Percentiles rank a stretch among this genome's conserved stretches.
Conservation (phyloP, 2,888 invertebrate genomes). For the Mythimna loreyi region DNA sequence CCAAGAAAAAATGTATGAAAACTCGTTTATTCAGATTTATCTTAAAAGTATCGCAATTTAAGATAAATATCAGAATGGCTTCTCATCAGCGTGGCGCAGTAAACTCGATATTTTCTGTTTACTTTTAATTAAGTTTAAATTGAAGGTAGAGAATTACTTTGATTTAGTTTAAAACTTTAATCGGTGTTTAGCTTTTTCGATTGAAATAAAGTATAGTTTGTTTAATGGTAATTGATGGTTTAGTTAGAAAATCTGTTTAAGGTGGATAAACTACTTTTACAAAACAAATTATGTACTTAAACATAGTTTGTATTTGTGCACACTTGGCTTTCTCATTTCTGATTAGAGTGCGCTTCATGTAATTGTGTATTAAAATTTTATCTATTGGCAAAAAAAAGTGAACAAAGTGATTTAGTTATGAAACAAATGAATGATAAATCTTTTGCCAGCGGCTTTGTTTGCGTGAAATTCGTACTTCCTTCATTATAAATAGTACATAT, state of each 20-base stretch:
- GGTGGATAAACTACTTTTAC: not conserved
- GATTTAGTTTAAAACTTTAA: slow-evolving; percentile 34
- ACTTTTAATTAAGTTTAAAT: slow-evolving; percentile 37
- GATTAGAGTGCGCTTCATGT: too few species aligned
- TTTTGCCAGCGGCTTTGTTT: too few species aligned
- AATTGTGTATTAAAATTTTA: too few species aligned
- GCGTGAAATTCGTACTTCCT: too few species aligned
- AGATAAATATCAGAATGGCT: slow-evolving; percentile 37
- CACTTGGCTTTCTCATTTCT: too few species aligned
- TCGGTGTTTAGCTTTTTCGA: slow-evolving; percentile 4
- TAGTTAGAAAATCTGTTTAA: not conserved
- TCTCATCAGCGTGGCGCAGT: slow-evolving; percentile 3
- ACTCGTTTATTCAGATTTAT: slow-evolving; percentile 6
- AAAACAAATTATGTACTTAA: not conserved
- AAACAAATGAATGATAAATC: too few species aligned
- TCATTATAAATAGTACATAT: too few species aligned
- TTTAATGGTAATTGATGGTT: slow-evolving; percentile 27
- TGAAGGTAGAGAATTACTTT: slow-evolving; percentile 30
- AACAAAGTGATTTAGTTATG: too few species aligned
- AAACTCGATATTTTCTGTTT: slow-evolving; percentile 47
- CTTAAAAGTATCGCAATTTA: slow-evolving; percentile 2
- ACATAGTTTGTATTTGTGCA: not conserved
- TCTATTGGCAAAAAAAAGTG: too few species aligned
- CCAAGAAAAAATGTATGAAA: not conserved
- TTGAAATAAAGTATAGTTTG: slow-evolving; percentile 20